Conservation (phyloP, 2,888 invertebrate genomes). For the Chaitophorus viminalis region DNA sequence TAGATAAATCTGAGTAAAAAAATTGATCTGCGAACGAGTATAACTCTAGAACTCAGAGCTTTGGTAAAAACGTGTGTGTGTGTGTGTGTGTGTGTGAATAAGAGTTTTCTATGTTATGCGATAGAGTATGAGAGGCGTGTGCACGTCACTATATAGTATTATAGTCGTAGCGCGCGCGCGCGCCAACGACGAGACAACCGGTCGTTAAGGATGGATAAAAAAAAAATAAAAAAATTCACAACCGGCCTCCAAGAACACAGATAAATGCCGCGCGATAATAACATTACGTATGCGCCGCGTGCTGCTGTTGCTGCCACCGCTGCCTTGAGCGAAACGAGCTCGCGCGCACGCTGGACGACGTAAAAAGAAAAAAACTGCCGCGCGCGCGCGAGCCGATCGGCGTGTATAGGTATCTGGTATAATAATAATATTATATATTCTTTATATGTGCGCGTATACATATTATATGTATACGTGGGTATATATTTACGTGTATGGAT, state of each 20-base stretch:
- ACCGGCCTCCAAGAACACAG: conserved; percentile 25
- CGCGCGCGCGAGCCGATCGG: background rate
- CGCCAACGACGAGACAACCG: conserved; percentile 15
- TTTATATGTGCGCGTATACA: background rate
- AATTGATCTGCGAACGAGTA: no score
- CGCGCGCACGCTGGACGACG: conserved; percentile 18
- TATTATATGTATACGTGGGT: background rate
- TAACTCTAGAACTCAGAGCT: no score
- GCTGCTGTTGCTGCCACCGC: background rate
- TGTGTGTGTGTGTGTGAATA: background rate
- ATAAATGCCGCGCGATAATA: conserved; percentile 57
- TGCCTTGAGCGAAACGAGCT: conserved; percentile 10
- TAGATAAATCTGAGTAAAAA: no score
- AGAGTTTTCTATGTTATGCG: background rate
- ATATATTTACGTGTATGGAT: background rate
- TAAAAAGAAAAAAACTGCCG: conserved; percentile 25
- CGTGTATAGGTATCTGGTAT: no score
- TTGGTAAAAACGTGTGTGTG: no score
- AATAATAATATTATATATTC: conserved; percentile 24
- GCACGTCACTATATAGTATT: background rate
- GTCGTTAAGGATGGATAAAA: background rate
- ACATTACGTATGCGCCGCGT: conserved; percentile 27
- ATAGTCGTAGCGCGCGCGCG: background rate
- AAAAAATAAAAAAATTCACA: conserved; percentile 32
- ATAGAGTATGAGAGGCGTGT: background rate